phyloP scores from a whole-genome alignment of 2,797 vertebrate genomes.

The Notolepis coatsorum region DNA sequence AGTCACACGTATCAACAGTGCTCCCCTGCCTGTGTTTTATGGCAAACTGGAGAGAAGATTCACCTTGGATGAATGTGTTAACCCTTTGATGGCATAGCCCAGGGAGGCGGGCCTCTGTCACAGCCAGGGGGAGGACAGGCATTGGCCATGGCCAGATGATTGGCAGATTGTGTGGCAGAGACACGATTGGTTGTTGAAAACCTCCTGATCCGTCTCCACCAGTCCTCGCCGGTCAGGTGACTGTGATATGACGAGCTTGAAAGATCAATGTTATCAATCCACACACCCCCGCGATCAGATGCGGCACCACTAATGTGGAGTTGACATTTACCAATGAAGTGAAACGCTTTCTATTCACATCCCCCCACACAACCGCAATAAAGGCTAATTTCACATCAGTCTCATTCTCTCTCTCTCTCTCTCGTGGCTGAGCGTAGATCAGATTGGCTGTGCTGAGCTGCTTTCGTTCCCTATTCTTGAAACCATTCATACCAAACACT shows the following conservation, averaged over 20 bases:
- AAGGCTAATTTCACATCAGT: not conserved
- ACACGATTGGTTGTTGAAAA: constrained; percentile 68
- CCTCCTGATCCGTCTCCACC: constrained; percentile 79
- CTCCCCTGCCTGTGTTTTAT: constrained; percentile 18
- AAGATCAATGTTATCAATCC: constrained; percentile 73
- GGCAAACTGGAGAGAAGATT: constrained; percentile 30
- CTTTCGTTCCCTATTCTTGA: too few relatives aligned
- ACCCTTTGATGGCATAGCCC: constrained; percentile 53
- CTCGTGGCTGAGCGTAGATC: too few relatives aligned
- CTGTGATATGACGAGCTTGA: constrained; percentile 57
- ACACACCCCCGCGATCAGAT: constrained; percentile 47
- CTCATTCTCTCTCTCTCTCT: too few relatives aligned
- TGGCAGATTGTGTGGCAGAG: constrained; percentile 40
- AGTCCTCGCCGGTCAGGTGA: constrained; percentile 69
- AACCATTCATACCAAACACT: too few relatives aligned
- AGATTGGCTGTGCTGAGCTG: too few relatives aligned
- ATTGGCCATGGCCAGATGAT: constrained; percentile 57
- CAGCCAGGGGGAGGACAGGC: constrained; percentile 23
- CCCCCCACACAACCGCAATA: not conserved
- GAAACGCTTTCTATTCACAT: constrained; percentile 17
- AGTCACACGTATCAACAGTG: not conserved
- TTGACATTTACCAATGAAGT: constrained; percentile 40
- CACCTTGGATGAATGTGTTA: constrained; percentile 36
- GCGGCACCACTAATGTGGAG: constrained; percentile 29
- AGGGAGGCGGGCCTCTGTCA: constrained; percentile 32